These are phyloP conservation scores for Cyrtorhinus lividipennis DNA, from an alignment of 1,140 invertebrate genomes.

Conservation along the genomic window DNA sequence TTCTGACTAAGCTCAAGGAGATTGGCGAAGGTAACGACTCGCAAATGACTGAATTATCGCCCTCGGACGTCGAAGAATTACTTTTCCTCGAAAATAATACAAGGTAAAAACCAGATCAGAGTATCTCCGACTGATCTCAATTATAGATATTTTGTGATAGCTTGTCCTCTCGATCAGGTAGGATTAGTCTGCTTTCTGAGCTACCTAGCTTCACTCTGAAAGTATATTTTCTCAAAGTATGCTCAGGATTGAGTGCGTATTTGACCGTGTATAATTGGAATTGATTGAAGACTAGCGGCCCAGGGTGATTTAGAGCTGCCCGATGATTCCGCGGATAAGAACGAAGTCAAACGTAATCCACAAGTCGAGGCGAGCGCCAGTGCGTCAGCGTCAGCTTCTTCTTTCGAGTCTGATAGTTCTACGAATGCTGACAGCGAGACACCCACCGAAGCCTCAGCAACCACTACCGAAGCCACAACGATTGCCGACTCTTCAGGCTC, in stretches of 20 bases:
- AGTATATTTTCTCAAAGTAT: too few relatives aligned
- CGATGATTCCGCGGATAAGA: background rate
- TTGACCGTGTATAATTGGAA: too few relatives aligned
- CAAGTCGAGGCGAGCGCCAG: conserved; percentile 28
- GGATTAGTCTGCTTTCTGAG: too few relatives aligned
- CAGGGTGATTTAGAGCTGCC: background rate
- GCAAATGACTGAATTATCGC: conserved; percentile 22
- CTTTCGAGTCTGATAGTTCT: background rate
- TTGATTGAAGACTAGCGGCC: too few relatives aligned
- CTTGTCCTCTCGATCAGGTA: too few relatives aligned
- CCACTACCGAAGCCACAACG: background rate
- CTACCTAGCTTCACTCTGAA: too few relatives aligned
- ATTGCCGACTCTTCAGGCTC: background rate
- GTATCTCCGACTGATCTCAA: too few relatives aligned
- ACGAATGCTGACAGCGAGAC: background rate
- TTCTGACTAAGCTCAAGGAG: conserved; percentile 33
- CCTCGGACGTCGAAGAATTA: conserved; percentile 29
- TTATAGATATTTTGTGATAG: too few relatives aligned
- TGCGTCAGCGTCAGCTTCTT: too few relatives aligned
- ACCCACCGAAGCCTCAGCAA: background rate
- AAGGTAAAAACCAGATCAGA: background rate
- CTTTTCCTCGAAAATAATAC: conserved; percentile 28
- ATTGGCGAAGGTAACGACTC: conserved; percentile 30
- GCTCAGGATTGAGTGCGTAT: too few relatives aligned
- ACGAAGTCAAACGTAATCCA: background rate